Conservation (phyloP, 2,888 invertebrate genomes). For the Electrophaes corylata region DNA sequence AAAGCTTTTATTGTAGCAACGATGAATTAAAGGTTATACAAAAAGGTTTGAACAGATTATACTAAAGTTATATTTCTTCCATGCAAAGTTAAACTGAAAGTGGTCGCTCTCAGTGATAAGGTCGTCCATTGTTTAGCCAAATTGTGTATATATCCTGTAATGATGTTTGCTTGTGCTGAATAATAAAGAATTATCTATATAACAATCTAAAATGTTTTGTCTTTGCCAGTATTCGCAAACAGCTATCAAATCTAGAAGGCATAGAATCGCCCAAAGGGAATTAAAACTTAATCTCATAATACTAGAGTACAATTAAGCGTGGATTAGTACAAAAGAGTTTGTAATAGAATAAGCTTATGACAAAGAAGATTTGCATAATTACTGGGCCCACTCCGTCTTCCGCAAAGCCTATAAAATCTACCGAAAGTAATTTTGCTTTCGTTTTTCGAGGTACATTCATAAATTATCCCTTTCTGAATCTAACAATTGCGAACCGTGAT, state of each 20-base stretch:
- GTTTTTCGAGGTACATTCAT: slow-evolving; percentile 27
- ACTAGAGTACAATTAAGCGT: slow-evolving; percentile 28
- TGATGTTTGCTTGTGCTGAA: no score
- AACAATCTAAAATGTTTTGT: no score
- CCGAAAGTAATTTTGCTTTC: slow-evolving; percentile 34
- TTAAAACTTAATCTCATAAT: slow-evolving; percentile 30
- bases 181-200: no score
- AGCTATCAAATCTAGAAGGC: slow-evolving; percentile 17
- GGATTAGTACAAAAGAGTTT: slow-evolving; percentile 41
- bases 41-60: no score
- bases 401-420: slow-evolving; percentile 42
- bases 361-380: slow-evolving; percentile 58
- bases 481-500: slow-evolving; percentile 8
- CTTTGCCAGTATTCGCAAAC: neutral
- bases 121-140: no score
- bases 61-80: no score
- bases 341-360: slow-evolving; percentile 51
- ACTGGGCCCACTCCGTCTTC: slow-evolving; percentile 44
- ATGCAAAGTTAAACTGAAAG: no score
- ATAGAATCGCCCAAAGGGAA: slow-evolving; percentile 17
- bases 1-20: no score
- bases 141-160: no score
- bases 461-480: slow-evolving; percentile 24
- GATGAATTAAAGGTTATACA: no score
- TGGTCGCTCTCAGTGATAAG: no score